Percentiles rank a stretch among this genome's conserved stretches.
phyloP scores from a whole-genome alignment of 1,140 invertebrate species.

The Epicauta chinensis region DNA sequence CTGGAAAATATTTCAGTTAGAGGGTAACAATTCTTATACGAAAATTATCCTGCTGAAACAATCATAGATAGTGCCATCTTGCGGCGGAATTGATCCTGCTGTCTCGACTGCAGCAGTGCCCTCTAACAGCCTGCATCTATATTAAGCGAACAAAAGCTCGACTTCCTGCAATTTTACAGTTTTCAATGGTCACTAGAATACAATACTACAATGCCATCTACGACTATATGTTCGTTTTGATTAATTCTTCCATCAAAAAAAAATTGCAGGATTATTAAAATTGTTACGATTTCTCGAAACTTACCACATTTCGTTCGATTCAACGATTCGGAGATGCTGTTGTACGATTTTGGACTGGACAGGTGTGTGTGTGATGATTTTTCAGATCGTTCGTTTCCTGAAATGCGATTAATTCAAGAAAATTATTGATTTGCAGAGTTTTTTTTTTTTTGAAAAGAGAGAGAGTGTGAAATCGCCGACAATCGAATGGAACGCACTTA shows the following conservation, averaged over 20 bases:
- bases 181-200: not conserved
- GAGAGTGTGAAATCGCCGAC: not conserved
- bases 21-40: too few relatives aligned
- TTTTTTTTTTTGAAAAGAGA: conserved; percentile 7
- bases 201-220: conserved; percentile 6
- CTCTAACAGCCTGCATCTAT: not conserved
- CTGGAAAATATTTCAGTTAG: too few relatives aligned
- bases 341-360: conserved; percentile 34
- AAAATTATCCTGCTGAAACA: too few relatives aligned
- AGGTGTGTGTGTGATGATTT: conserved; percentile 33
- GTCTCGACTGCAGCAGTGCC: not conserved
- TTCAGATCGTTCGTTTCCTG: conserved; percentile 32
- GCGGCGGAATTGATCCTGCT: too few relatives aligned
- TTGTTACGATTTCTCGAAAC: conserved; percentile 14
- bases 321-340: conserved; percentile 33
- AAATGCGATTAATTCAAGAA: conserved; percentile 8
- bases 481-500: not conserved
- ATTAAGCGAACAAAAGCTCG: conserved; percentile 6
- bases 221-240: too few relatives aligned
- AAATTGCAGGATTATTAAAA: too few relatives aligned
- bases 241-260: too few relatives aligned
- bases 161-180: conserved; percentile 1
- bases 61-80: too few relatives aligned
- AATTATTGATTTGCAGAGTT: conserved; percentile 1
- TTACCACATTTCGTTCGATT: conserved; percentile 38